These are phyloP conservation scores for Agonopterix subpropinquella DNA, from an alignment of 2,888 invertebrate genomes.

Conservation along the genomic window DNA sequence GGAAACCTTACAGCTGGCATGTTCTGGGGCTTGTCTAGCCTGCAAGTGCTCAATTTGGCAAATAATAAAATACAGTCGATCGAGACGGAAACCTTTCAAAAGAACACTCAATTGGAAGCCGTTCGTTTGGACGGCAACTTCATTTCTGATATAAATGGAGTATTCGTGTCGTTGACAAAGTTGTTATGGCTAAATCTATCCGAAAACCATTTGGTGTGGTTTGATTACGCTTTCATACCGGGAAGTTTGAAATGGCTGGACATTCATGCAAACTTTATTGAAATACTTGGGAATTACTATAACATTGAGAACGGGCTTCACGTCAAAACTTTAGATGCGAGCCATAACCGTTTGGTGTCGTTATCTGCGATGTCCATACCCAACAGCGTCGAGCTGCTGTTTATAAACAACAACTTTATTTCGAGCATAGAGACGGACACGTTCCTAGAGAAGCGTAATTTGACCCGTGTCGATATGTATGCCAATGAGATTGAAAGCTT, in stretches of 20 bases:
- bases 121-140: slow-evolving; percentile 92
- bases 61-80: slow-evolving; percentile 92
- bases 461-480: slow-evolving; percentile 92
- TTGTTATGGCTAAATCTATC: slow-evolving; percentile 92
- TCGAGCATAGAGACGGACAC: slow-evolving; percentile 87
- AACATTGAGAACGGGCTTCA: slow-evolving; percentile 86
- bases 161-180: slow-evolving; percentile 88
- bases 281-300: slow-evolving; percentile 91
- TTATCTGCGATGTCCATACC: slow-evolving; percentile 88
- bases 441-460: slow-evolving; percentile 87
- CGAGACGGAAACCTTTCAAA: slow-evolving; percentile 89
- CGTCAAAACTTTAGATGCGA: slow-evolving; percentile 90
- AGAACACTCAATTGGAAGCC: slow-evolving; percentile 88
- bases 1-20: slow-evolving; percentile 90
- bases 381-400: slow-evolving; percentile 89
- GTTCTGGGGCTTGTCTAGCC: slow-evolving; percentile 88
- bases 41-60: slow-evolving; percentile 91
- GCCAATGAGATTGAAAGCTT: slow-evolving; percentile 89
- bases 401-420: slow-evolving; percentile 93
- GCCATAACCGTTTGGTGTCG: slow-evolving; percentile 90
- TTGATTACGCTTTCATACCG: slow-evolving; percentile 94
- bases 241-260: slow-evolving; percentile 92
- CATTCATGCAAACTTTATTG: slow-evolving; percentile 92
- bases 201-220: slow-evolving; percentile 93
- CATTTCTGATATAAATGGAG: slow-evolving; percentile 91